Evolutionary conservation across 2,888 invertebrate genomes (phyloP).

Genomic region (Cephus nigrinus): DNA sequence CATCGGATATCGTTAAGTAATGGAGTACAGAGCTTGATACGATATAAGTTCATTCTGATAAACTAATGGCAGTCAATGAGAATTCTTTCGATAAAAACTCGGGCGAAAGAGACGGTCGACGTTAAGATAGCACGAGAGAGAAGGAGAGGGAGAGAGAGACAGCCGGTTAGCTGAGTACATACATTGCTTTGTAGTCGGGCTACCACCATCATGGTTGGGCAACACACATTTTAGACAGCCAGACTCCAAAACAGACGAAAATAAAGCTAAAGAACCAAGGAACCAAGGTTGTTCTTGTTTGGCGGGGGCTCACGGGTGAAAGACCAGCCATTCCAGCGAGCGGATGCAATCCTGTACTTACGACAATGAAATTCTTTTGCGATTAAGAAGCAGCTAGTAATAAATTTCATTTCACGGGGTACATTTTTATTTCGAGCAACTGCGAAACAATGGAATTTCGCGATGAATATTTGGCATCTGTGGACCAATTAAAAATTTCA

Average conservation of each 20-base stretch:
- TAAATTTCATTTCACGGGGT: background rate
- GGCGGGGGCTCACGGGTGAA: conserved; percentile 20
- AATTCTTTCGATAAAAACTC: conserved; percentile 1
- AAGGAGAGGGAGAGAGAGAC: background rate
- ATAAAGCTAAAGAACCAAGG: conserved; percentile 20
- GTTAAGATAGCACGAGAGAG: background rate
- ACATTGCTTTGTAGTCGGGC: conserved; percentile 1
- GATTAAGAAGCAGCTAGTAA: background rate
- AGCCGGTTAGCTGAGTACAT: background rate
- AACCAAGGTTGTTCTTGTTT: conserved; percentile 24
- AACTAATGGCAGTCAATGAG: conserved; percentile 3
- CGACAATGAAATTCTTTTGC: conserved; percentile 15
- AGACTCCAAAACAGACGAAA: conserved; percentile 24
- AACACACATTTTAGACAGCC: conserved; percentile 13
- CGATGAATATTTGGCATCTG: background rate
- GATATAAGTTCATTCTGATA: background rate
- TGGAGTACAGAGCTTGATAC: background rate
- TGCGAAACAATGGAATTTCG: background rate
- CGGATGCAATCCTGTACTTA: background rate
- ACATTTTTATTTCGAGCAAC: background rate
- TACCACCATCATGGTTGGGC: background rate
- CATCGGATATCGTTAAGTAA: background rate
- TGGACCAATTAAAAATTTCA: background rate
- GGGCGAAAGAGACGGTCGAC: background rate
- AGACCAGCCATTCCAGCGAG: conserved; percentile 16